Base-by-base conservation (phyloP, 2,113 vertebrate genomes). In the Aphelocoma coerulescens region DNA sequence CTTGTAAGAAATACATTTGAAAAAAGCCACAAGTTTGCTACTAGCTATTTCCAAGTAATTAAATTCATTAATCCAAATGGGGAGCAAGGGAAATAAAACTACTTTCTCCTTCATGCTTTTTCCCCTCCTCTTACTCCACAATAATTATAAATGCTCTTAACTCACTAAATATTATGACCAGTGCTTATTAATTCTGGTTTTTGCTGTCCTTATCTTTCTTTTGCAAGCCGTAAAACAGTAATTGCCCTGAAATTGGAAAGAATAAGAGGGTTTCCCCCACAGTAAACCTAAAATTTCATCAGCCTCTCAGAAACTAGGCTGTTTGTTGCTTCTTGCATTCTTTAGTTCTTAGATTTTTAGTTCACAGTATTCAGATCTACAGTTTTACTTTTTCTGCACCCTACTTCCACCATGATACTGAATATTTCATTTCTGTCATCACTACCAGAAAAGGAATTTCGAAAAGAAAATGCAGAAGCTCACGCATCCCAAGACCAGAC, bases 51-150 rank as follows among this genome's bases (percentile, higher is more conserved):
- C 79, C 79, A 83, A 93, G 67, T 94, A 88, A 94, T 88, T 94
- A 93, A 91, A 83, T 91, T 90, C 63, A 96, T 95, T 94, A 93
- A 94, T 80, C 88, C 88, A 94, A 91, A 86, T 19, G 77, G 48
- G 71, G 63, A 94, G 9, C 62, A 82, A 88, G 62, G 71, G 82
- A 96, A 91, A 96, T 79, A 92, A 73, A 95, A 48, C 57, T 68
- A 61, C 51, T 88, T 73, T 95, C 66, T 95, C 58, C 67, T 94
- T 93, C 85, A 80, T 43, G 62, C 69, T 74, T 81, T 72, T 30
- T 3, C n/a, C 17, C 61, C 22, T 75, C 44, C 39, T 87, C 69
- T 72, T 72, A 52, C 35, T 59, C 39, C 17, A 32, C 51, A 74
- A 69, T 54, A 76, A 86, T 83, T 80, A 76, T 19, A 91, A 85